Conservation (phyloP, 2,113 vertebrate species). For the Platichthys flesus region DNA sequence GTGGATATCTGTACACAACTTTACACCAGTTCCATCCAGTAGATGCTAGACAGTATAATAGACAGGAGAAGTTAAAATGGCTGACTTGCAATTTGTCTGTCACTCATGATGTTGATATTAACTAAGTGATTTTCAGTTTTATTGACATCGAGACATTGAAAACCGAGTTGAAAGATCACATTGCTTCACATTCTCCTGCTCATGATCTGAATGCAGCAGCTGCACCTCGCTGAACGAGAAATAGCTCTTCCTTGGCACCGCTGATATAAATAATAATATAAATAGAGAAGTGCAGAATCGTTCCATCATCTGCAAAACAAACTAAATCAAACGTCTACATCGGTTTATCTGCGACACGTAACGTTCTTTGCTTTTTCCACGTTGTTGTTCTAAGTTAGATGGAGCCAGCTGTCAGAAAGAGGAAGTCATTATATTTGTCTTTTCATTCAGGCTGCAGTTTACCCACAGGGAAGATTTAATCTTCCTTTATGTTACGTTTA, state of each 20-base stretch:
- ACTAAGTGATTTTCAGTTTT: no score
- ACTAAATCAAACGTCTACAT: slow-evolving; percentile 30
- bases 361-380: background rate
- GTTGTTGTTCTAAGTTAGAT: background rate
- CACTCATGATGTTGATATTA: no score
- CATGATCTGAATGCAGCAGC: no score
- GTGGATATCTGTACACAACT: background rate
- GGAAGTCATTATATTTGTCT: no score
- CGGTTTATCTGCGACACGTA: background rate
- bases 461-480: background rate
- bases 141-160: no score
- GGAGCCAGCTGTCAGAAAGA: no score
- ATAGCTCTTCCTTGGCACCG: no score
- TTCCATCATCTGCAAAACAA: slow-evolving; percentile 36
- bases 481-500: background rate
- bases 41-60: background rate
- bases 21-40: background rate
- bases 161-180: no score
- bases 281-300: slow-evolving; percentile 20
- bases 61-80: background rate
- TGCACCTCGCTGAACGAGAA: no score
- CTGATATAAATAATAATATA: background rate
- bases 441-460: background rate
- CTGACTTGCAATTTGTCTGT: background rate
- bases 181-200: no score